Evolutionary conservation across 2,797 vertebrate species (phyloP), one percentile per base, ranked within the genome.

Genomic region (Hybognathus amarus): DNA sequence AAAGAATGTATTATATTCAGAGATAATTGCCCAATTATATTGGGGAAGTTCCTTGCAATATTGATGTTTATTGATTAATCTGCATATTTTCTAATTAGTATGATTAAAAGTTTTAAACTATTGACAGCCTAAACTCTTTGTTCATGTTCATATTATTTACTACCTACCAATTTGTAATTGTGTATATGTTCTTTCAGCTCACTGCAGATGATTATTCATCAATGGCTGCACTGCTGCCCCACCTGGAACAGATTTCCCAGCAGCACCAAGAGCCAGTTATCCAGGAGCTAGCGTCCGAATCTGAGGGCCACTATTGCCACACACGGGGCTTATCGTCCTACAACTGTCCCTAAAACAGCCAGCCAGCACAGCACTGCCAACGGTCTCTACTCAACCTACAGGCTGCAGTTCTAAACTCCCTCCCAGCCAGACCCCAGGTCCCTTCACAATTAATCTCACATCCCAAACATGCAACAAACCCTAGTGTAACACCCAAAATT

Each of bases 281-380:
- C 87, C 97, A 95, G 89, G 96, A 97, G 86, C 93, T 99, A 24
- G 97, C 98, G 0, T 81, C 86, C 0, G 96, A 96, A n/a, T 91
- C 94, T 99, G 79, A 90, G 95, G 87, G 91, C 96, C 0, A 90
- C 96, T 87, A 96, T 99, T 69, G 94, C 95, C 75, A 98, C 97
- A n/a, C 96, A 92, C 0, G 96, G 97, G 0, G 96, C 96, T 36
- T 96, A 94, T 85, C 81, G 78, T 38, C 89, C 95, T 0, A 86
- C 91, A 45, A 63, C 91, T 0, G 67, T 95, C 9, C 78, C 50
- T 40, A 71, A 24, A 74, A 75, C 64, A 45, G 66, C 54, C 11
- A 33, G 13, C 33, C 66, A 24, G 6, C 45, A 54, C 61, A 61
- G 61, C n/a, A n/a, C 17, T 2, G 36, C 40, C 40, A 38, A 61